Evolutionary conservation across 2,888 invertebrate species (phyloP), one percentile per base, ranked within the genome.

Genomic region (Parapristionchus giblindavisi): DNA sequence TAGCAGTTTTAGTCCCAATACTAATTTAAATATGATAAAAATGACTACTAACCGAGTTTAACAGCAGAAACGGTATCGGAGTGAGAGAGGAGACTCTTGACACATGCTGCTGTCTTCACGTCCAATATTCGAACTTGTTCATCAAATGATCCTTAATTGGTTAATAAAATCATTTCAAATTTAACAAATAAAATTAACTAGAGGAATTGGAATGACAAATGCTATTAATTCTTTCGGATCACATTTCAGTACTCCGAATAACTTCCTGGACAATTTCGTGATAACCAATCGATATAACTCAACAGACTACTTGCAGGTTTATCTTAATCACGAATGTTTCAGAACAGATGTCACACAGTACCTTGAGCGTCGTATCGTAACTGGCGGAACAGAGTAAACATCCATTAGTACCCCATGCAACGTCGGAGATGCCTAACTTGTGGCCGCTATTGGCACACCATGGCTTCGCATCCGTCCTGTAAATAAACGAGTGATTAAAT

Each of bases 41-140:
- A 11, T 34, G 3, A 34, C 27, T 24, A 81, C 79, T 86, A 72
- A 68, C 87, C 87, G 80, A 87, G 87, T 8, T 83, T 83, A 80
- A 91, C 99, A 8, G 99, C 98, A 83, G 97, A 97, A 3, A 99
- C 99, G 76, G 99, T 99, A 91, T 99, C 99, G 3, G 98, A 97
- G 90, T 99, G 99, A 2, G 99, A 99, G 21, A 99, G 98, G 86
- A 99, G 90, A 0, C 97, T 97, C 90, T 97, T 98, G 80, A 99
- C 91, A 90, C 97, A 98, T 91, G 96, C 96, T 85, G 98, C 98
- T 81, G 96, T 96, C 89, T 91, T 91, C 34, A 99, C 98, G 90
- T 99, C 99, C 99, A 99, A 99, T 89, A 99, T 97, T 83, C 96
- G 91, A 6, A 99, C 98, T 89, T 96, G 96, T 90, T 99, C 99